Evolutionary conservation across 2,113 vertebrate species (phyloP).

Genomic region (Marmota monax): DNA sequence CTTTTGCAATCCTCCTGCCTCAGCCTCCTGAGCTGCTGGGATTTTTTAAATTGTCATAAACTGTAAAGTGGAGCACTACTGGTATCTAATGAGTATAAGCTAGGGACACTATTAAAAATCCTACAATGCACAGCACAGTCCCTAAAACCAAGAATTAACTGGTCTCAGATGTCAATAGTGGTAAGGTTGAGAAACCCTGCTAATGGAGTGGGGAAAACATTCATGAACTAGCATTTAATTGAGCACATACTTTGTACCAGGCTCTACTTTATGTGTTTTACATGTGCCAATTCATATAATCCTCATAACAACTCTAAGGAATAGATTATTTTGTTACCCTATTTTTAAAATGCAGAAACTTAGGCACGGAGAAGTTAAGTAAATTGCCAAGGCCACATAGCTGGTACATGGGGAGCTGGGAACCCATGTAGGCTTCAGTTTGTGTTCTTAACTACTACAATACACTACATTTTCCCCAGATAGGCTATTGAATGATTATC

Average conservation of each 20-base stretch:
- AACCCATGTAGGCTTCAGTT: background rate
- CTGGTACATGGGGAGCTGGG: background rate
- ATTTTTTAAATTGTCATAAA: background rate
- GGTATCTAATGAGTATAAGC: background rate
- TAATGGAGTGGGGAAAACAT: background rate
- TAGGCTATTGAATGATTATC: background rate
- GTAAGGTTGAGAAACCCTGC: background rate
- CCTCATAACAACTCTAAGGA: background rate
- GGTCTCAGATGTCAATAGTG: background rate
- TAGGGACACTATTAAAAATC: background rate
- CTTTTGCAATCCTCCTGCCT: too few relatives aligned
- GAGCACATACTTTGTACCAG: background rate
- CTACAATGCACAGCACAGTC: background rate
- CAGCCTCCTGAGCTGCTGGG: too few relatives aligned
- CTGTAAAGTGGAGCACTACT: background rate
- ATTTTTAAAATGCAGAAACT: constrained; percentile 36
- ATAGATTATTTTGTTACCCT: background rate
- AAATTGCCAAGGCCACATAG: background rate
- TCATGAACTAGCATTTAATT: background rate
- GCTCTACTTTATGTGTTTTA: constrained; percentile 41
- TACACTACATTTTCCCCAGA: background rate
- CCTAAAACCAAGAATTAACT: background rate
- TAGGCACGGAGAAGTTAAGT: background rate
- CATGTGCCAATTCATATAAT: background rate
- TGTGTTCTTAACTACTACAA: background rate